phyloP scores from a whole-genome alignment of 2,113 vertebrate species.

The Scopus umbretta region DNA sequence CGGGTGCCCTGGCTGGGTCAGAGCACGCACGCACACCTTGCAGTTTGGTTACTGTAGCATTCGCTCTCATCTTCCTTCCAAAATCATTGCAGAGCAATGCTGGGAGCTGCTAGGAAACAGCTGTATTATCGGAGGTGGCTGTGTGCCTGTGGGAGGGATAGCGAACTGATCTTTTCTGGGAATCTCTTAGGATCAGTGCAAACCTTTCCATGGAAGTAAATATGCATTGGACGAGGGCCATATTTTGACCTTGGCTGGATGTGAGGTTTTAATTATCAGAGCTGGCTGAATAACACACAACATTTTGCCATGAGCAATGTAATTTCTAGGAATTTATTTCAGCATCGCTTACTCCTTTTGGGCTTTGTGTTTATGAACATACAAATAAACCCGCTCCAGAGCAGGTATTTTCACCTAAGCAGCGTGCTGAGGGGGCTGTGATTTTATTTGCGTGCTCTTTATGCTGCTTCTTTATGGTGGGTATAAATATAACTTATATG shows the following conservation, averaged over 20 bases:
- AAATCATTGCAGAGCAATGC: background rate
- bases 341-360: background rate
- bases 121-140: background rate
- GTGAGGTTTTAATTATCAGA: slow-evolving; percentile 16
- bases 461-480: background rate
- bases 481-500: background rate
- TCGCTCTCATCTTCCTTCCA: background rate
- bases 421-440: background rate
- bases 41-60: background rate
- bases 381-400: background rate
- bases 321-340: slow-evolving; percentile 33
- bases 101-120: slow-evolving; percentile 1
- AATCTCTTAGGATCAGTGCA: background rate
- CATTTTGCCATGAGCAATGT: background rate
- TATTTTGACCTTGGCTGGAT: slow-evolving; percentile 8
- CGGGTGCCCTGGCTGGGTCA: background rate
- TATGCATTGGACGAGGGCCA: background rate
- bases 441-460: background rate
- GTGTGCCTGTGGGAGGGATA: background rate
- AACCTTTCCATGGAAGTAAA: background rate
- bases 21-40: background rate
- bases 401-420: slow-evolving; percentile 4
- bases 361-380: background rate
- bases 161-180: background rate
- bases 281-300: background rate